Evolutionary conservation across 2,113 vertebrate genomes (phyloP).

Genomic region (Osmerus eperlanus): DNA sequence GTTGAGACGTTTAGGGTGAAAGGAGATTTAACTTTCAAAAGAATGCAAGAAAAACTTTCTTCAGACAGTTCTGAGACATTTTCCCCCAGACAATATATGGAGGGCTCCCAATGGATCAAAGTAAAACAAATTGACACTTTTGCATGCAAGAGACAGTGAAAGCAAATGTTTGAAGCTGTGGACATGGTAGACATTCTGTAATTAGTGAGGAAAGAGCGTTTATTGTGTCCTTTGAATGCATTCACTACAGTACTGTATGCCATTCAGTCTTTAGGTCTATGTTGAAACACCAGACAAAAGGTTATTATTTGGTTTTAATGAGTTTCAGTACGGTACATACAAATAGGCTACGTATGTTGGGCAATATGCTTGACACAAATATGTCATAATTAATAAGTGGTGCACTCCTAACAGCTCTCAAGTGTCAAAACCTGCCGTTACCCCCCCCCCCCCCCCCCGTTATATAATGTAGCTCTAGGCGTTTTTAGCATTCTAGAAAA

Average conservation of each 20-base stretch:
- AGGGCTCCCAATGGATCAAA: not conserved
- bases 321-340: slow-evolving; percentile 18
- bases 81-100: too few species aligned
- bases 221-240: slow-evolving; percentile 27
- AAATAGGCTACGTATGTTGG: slow-evolving; percentile 17
- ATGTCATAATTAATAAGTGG: slow-evolving; percentile 8
- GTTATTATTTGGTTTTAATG: slow-evolving; percentile 20
- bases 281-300: slow-evolving; percentile 51
- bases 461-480: slow-evolving; percentile 25
- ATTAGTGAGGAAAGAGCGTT: slow-evolving; percentile 39
- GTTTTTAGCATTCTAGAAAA: slow-evolving; percentile 12
- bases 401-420: slow-evolving; percentile 22
- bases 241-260: slow-evolving; percentile 37
- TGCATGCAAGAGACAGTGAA: slow-evolving; percentile 19
- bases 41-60: slow-evolving; percentile 20
- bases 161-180: slow-evolving; percentile 15
- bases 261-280: slow-evolving; percentile 51
- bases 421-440: slow-evolving; percentile 12
- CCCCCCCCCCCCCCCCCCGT: slow-evolving; percentile 13
- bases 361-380: slow-evolving; percentile 18
- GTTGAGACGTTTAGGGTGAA: slow-evolving; percentile 17
- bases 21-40: slow-evolving; percentile 18
- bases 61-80: not conserved
- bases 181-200: slow-evolving; percentile 16
- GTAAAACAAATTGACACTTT: slow-evolving; percentile 26